Conservation (phyloP, 2,797 vertebrate genomes). For the Sebastes nivosus region DNA sequence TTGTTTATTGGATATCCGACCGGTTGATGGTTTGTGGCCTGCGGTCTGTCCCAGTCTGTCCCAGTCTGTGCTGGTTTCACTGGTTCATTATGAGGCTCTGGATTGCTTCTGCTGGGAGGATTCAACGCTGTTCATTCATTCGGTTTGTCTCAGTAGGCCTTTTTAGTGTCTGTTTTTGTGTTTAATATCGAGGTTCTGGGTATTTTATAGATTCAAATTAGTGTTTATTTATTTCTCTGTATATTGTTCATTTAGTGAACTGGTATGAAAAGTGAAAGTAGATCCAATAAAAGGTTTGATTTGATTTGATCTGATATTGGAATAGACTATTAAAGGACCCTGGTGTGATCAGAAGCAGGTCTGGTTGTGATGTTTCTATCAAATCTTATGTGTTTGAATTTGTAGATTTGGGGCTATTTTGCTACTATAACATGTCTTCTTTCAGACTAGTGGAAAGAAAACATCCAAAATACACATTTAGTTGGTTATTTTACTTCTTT, state of each 20-base stretch:
- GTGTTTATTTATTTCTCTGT: background rate
- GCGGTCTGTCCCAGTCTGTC: background rate
- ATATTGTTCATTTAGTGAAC: background rate
- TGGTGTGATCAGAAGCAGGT: background rate
- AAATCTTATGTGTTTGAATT: too few relatives aligned
- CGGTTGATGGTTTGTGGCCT: background rate
- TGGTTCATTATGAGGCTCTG: background rate
- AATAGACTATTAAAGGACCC: background rate
- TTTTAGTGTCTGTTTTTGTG: background rate
- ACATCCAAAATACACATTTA: too few relatives aligned
- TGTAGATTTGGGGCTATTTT: too few relatives aligned
- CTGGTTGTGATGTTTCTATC: background rate
- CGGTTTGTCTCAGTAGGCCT: background rate
- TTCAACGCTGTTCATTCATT: background rate
- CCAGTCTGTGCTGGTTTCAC: slow-evolving; percentile 27
- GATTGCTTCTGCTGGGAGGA: background rate
- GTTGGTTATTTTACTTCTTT: too few relatives aligned
- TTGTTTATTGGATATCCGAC: background rate
- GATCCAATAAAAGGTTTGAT: background rate
- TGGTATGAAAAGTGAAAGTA: background rate
- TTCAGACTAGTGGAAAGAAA: too few relatives aligned
- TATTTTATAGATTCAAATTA: background rate
- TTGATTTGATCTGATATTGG: background rate
- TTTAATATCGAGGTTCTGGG: background rate
- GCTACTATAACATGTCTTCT: too few relatives aligned